A percentile compares a stretch with the other conserved stretches of the same genome.
Conservation (phyloP, 2,113 vertebrate genomes). For the Gavialis gangeticus region DNA sequence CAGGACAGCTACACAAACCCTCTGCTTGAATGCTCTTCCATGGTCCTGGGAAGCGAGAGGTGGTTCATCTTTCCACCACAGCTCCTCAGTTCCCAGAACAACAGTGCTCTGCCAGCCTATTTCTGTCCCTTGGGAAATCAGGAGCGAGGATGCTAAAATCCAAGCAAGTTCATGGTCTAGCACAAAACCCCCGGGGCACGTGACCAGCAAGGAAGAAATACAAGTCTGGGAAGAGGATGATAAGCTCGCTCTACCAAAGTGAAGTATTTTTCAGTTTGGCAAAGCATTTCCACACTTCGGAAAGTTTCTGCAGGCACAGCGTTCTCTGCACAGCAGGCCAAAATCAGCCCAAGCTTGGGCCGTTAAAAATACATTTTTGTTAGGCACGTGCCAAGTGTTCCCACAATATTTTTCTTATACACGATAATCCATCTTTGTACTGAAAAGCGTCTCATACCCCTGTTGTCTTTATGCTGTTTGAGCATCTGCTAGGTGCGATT, state of each 20-base stretch:
- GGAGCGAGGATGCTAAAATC: rapidly evolving
- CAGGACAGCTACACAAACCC: not conserved
- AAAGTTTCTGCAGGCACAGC: not conserved
- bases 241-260: not conserved
- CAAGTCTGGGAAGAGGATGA: not conserved
- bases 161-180: not conserved
- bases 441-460: not conserved
- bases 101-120: not conserved
- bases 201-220: rapidly evolving
- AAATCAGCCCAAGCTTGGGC: not conserved
- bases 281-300: not conserved
- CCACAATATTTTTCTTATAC: slow-evolving; percentile 41
- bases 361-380: slow-evolving; percentile 18
- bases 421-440: not conserved
- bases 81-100: not conserved
- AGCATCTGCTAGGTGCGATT: slow-evolving; percentile 48
- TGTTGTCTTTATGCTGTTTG: not conserved
- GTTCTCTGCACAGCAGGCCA: not conserved
- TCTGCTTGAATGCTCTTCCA: not conserved
- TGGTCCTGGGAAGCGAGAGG: not conserved
- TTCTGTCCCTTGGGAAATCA: not conserved
- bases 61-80: not conserved
- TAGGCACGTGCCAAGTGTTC: not conserved
- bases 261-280: not conserved
- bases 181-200: rapidly evolving